Conservation (phyloP, 2,888 invertebrate genomes). For the Ormyrus rosae region DNA sequence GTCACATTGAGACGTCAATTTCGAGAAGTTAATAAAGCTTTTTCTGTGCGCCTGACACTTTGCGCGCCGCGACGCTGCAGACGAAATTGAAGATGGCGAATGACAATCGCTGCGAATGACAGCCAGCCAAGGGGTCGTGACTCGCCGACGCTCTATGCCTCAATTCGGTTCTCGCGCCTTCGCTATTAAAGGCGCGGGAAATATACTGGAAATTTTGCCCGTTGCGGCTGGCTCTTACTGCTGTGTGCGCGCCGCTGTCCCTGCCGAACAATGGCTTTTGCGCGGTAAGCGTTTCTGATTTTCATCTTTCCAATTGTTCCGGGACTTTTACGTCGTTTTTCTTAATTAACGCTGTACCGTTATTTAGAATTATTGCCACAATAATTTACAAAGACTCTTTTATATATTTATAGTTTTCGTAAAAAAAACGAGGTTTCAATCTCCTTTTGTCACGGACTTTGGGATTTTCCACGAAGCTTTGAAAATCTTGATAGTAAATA, state of each 20-base stretch:
- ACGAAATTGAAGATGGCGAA: conserved; percentile 58
- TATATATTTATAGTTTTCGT: no score
- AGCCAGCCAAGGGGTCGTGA: conserved; percentile 52
- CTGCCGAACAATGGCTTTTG: conserved; percentile 6
- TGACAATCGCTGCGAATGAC: conserved; percentile 57
- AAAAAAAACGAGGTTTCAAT: no score
- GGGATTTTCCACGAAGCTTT: no score
- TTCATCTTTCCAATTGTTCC: background rate
- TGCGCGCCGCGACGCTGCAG: conserved; percentile 17
- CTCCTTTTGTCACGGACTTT: no score
- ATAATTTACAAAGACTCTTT: no score
- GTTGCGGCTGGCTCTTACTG: background rate
- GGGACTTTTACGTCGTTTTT: background rate
- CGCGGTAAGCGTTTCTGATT: conserved; percentile 15
- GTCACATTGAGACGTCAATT: conserved; percentile 53
- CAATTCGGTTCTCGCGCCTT: conserved; percentile 49
- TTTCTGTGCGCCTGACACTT: conserved; percentile 54
- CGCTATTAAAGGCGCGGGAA: conserved; percentile 50
- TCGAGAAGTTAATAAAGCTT: conserved; percentile 58
- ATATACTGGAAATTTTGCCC: conserved; percentile 44
- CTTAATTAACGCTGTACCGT: background rate
- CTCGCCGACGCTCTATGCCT: background rate
- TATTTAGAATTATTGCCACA: background rate
- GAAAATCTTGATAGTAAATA: no score
- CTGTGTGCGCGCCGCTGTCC: background rate